A percentile compares a stretch with the other conserved stretches of the same genome.
Evolutionary conservation across 2,797 vertebrate species (phyloP).

Genomic region (Neostethus bicornis): DNA sequence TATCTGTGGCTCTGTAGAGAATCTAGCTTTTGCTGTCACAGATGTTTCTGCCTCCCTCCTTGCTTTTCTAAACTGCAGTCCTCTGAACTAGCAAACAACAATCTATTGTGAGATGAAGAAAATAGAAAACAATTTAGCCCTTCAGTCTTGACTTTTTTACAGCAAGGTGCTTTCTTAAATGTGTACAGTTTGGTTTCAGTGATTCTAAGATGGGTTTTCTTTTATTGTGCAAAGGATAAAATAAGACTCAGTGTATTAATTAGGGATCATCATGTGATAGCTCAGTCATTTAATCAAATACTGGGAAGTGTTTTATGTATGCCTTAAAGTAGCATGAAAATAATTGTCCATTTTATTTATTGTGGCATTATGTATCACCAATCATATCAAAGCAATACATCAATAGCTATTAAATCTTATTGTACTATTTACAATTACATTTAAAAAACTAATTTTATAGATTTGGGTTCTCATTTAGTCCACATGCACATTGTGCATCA

Average conservation of each 20-base stretch:
- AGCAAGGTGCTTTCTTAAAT: too few relatives aligned
- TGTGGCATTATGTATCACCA: background rate
- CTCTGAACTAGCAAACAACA: background rate
- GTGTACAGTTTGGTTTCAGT: too few relatives aligned
- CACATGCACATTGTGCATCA: too few relatives aligned
- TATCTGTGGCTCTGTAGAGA: background rate
- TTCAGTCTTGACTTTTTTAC: background rate
- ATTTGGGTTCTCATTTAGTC: too few relatives aligned
- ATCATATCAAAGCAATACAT: background rate
- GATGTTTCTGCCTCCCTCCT: background rate
- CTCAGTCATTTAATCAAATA: background rate
- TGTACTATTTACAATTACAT: too few relatives aligned
- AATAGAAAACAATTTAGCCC: background rate
- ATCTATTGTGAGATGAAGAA: background rate
- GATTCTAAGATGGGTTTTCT: too few relatives aligned
- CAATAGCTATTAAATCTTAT: background rate
- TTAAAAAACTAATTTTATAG: too few relatives aligned
- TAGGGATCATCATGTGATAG: background rate
- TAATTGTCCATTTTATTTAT: background rate
- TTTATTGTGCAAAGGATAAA: background rate
- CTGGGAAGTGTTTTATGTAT: background rate
- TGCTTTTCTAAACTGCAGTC: too few relatives aligned
- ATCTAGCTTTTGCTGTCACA: background rate
- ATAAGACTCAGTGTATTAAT: background rate
- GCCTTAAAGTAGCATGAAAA: background rate